A percentile compares a stretch with the other conserved stretches of the same genome.
Evolutionary conservation across 2,888 invertebrate genomes (phyloP).

Genomic region (Cheiracanthium punctorium): DNA sequence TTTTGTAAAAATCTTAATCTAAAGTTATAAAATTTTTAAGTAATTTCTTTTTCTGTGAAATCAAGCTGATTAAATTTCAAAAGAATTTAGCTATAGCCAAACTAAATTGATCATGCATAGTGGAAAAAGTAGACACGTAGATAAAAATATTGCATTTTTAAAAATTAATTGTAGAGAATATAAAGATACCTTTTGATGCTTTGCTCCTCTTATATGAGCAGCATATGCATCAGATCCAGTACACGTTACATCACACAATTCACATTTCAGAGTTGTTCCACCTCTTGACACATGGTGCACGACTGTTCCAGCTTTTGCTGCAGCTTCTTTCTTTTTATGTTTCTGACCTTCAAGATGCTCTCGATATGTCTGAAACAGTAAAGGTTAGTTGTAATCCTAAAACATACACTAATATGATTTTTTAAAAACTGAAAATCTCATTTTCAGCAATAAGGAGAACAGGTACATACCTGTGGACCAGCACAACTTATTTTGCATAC

Average conservation of each 20-base stretch:
- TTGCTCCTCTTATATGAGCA: conserved; percentile 97
- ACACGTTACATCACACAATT: conserved; percentile 98
- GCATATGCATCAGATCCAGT: conserved; percentile 99
- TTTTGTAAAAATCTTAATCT: no score
- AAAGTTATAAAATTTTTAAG: no score
- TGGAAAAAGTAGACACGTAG: no score
- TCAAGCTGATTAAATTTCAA: no score
- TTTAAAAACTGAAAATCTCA: neutral
- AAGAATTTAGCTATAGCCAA: no score
- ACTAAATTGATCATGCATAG: no score
- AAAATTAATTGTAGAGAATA: no score
- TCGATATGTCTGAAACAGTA: conserved; percentile 86
- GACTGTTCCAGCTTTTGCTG: conserved; percentile 74
- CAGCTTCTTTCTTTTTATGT: conserved; percentile 98
- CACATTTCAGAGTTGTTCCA: conserved; percentile 88
- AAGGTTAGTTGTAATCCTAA: neutral
- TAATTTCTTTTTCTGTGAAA: no score
- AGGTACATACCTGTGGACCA: conserved; percentile 84
- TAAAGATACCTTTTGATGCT: conserved; percentile 91
- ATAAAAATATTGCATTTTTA: no score
- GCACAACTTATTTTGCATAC: conserved; percentile 99
- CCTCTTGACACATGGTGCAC: conserved; percentile 71
- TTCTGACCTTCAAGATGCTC: conserved; percentile 99
- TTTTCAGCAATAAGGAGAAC: no score
- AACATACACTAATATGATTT: neutral